Conservation (phyloP, 2,113 vertebrate species). For the Rhodinocichla rosea region DNA sequence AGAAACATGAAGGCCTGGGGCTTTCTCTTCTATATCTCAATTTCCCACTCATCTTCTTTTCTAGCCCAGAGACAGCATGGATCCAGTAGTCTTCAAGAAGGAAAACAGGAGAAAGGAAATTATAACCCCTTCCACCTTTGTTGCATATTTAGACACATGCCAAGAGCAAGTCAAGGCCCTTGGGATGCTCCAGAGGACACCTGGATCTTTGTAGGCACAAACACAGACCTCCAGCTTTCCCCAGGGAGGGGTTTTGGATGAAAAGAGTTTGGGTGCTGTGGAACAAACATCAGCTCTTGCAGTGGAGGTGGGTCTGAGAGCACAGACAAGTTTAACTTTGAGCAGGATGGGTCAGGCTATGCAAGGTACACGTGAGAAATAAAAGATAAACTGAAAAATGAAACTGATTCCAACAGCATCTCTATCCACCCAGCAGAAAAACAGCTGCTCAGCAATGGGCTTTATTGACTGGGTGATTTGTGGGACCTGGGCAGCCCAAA, state of each 20-base stretch:
- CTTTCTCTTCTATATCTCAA: not conserved
- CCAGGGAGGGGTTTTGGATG: accelerated
- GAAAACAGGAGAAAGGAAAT: not conserved
- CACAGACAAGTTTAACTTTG: not conserved
- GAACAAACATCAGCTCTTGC: not conserved
- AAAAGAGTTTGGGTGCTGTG: not conserved
- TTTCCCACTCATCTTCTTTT: not conserved
- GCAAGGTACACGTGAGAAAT: not conserved
- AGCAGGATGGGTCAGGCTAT: not conserved
- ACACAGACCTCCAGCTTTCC: not conserved
- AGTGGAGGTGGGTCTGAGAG: not conserved
- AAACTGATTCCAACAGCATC: slow-evolving; percentile 15
- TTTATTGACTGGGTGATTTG: not conserved
- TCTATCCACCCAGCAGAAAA: not conserved
- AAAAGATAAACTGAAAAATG: not conserved
- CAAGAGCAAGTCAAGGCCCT: not conserved
- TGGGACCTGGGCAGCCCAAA: not conserved
- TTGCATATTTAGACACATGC: not conserved
- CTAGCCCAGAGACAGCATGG: not conserved
- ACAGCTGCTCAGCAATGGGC: not conserved
- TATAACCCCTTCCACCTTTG: not conserved
- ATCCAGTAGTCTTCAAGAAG: not conserved
- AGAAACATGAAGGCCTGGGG: not conserved
- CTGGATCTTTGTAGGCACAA: not conserved
- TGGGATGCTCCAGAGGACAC: not conserved